A percentile compares a stretch with the other conserved stretches of the same genome.
These are phyloP conservation scores for Chunga burmeisteri DNA, from an alignment of 2,113 vertebrate species.

Conservation along the genomic window DNA sequence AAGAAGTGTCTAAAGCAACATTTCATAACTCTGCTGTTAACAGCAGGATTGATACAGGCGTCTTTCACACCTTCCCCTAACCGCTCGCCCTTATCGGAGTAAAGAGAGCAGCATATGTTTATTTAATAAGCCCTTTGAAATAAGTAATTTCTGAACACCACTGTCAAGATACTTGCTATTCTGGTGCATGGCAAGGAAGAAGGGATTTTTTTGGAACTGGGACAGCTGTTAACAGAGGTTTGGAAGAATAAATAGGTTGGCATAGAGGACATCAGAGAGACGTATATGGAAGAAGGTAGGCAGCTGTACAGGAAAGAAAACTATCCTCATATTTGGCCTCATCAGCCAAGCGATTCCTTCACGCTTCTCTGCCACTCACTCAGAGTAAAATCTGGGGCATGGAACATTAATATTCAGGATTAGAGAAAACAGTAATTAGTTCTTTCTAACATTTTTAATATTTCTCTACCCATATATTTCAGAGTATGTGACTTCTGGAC, in stretches of 20 bases:
- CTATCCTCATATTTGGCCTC: not conserved
- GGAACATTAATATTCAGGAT: not conserved
- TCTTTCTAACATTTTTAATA: not conserved
- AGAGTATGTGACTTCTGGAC: not conserved
- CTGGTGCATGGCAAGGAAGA: not conserved
- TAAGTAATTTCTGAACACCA: not conserved
- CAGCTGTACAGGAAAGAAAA: not conserved
- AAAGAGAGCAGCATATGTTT: not conserved
- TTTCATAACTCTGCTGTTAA: not conserved
- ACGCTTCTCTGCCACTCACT: not conserved
- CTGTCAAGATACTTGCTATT: not conserved
- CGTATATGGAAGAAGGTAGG: not conserved
- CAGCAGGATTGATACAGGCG: not conserved
- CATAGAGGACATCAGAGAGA: not conserved
- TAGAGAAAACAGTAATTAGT: not conserved
- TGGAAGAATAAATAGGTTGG: not conserved
- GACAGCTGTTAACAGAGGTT: not conserved
- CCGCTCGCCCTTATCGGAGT: not conserved
- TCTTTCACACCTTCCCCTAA: not conserved
- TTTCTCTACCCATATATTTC: not conserved
- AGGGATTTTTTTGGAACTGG: not conserved
- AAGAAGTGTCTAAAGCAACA: not conserved
- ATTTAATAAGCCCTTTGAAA: not conserved
- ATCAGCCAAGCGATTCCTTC: not conserved
- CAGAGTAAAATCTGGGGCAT: not conserved